Percentiles rank a stretch among this genome's conserved stretches.
These are phyloP conservation scores for Drosophila murphyi DNA, from an alignment of 1,140 invertebrate genomes.

Conservation along the genomic window DNA sequence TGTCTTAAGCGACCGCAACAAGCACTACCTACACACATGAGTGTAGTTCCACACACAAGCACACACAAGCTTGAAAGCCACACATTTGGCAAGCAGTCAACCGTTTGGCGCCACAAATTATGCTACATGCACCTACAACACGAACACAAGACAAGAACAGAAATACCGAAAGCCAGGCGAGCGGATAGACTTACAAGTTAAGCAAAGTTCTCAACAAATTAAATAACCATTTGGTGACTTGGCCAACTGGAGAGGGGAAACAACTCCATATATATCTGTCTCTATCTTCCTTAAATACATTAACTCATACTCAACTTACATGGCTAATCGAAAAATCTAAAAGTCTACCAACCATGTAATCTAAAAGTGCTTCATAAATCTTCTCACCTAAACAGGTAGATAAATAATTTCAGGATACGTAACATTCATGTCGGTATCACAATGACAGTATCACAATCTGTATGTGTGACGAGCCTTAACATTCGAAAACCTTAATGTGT, in stretches of 20 bases:
- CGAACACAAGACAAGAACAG: background rate
- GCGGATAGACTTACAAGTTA: slow-evolving; percentile 14
- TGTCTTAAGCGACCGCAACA: slow-evolving; percentile 60
- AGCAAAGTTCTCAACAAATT: slow-evolving; percentile 40
- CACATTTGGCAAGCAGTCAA: slow-evolving; percentile 50
- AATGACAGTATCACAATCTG: too few relatives aligned
- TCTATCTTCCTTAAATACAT: too few relatives aligned
- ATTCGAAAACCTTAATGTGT: too few relatives aligned
- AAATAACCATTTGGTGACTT: slow-evolving; percentile 35
- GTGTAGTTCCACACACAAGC: background rate
- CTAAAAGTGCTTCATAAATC: too few relatives aligned
- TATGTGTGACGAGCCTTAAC: too few relatives aligned
- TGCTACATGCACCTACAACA: slow-evolving; percentile 53
- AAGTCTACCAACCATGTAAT: too few relatives aligned
- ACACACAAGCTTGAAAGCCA: slow-evolving; percentile 13
- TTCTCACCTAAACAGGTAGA: too few relatives aligned
- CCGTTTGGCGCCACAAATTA: slow-evolving; percentile 52
- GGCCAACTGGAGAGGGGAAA: background rate
- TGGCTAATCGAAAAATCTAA: too few relatives aligned
- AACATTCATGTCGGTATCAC: too few relatives aligned
- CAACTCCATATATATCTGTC: too few relatives aligned
- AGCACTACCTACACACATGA: background rate
- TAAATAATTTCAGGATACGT: too few relatives aligned
- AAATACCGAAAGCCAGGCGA: background rate
- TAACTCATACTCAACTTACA: too few relatives aligned